Base-by-base conservation (phyloP, 1,140 invertebrate species). In the Phthorimaea operculella region DNA sequence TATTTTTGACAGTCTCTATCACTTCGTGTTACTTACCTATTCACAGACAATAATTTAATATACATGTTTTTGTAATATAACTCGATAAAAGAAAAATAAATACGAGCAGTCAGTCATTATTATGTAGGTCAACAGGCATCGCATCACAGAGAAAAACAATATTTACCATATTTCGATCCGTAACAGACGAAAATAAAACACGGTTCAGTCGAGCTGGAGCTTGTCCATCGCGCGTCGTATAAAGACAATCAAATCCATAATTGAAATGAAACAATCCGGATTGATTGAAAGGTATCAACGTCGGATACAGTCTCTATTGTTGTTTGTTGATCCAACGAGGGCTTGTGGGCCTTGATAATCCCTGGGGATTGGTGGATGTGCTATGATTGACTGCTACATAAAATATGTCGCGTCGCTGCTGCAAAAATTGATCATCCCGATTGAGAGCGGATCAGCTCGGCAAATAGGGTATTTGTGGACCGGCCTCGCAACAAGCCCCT, bases 301-400 rank as follows among this genome's bases (percentile, higher is more conserved):
- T 47, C 11, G 44, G 44, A 47, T 21, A 15, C 57, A 54, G 54
- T 54, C 45, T 28, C 57, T 54, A 44, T 54, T 54, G 54, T 52
- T 49, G 44, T 57, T 48, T 52, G 51, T 44, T 57, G 55, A 57
- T 52, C 52, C 51, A 57, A 57, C 45, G 44, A 57, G 42, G 33
- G 50, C 45, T 49, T 47, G 15, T 47, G 16, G 33, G 12, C 50
- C 28, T 57, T 33, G 28, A 36, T 58, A 58, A 58, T 58, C 57
- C 57, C 52, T 5, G 7, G 52, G 52, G 52, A 58, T 58, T 28
- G 21, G 6, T 4, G 36, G n/a, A 12, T 49, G 44, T 14, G 33
- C 52, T 18, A 45, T 51, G 53, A 61, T 63, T 63, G 62, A 60
- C 59, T 56, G 34, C 39, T 59, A 59, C 54, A 59, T 62, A 60